phyloP scores from a whole-genome alignment of 2,888 invertebrate genomes.

The Drosophila gaucha region DNA sequence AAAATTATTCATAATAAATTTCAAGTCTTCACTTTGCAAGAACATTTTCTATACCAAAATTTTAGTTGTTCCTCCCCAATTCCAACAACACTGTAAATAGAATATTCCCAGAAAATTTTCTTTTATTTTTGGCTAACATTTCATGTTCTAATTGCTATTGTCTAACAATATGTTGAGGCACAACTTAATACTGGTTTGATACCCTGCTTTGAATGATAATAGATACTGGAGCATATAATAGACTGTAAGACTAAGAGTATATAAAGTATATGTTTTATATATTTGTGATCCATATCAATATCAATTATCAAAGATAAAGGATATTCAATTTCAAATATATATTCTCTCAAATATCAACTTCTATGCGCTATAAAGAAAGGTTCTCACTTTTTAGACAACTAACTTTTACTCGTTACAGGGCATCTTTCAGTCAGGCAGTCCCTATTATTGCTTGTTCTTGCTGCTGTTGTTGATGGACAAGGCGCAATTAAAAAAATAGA shows the following conservation, averaged over 20 bases:
- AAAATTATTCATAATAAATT: neutral
- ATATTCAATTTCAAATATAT: too few relatives aligned
- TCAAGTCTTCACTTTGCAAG: neutral
- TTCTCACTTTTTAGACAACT: neutral
- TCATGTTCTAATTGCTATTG: conserved; percentile 15
- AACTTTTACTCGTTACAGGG: neutral
- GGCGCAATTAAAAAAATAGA: conserved; percentile 49
- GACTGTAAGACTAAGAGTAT: too few relatives aligned
- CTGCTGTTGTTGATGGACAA: conserved; percentile 52
- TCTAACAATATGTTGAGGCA: conserved; percentile 7
- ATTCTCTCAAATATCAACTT: too few relatives aligned
- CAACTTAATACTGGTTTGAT: neutral
- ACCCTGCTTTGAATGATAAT: too few relatives aligned
- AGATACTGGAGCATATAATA: too few relatives aligned
- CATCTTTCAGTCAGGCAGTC: neutral
- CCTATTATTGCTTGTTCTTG: neutral
- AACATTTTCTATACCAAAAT: neutral
- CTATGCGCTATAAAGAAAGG: too few relatives aligned
- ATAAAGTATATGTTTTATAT: too few relatives aligned
- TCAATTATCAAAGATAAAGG: too few relatives aligned
- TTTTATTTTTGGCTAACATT: conserved; percentile 3
- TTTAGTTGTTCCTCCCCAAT: neutral
- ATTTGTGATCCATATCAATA: too few relatives aligned
- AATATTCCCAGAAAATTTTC: neutral
- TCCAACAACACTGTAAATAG: neutral